phyloP scores from a whole-genome alignment of 2,888 invertebrate genomes.

The Archaeoteleia sp. region DNA sequence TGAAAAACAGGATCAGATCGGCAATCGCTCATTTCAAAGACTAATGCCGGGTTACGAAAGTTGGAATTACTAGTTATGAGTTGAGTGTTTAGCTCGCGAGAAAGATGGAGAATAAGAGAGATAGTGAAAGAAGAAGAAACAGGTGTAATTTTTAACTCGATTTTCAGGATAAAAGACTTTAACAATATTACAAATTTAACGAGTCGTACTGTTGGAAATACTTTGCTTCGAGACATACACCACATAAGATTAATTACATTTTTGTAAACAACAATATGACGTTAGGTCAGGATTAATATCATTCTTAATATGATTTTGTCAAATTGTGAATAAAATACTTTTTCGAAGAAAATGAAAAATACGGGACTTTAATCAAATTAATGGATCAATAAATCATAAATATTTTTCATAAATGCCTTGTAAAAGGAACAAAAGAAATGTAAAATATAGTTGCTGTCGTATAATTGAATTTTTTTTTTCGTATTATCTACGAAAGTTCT shows the following conservation, averaged over 20 bases:
- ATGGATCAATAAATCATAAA: conserved; percentile 19
- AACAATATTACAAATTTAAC: too few species aligned
- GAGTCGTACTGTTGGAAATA: too few species aligned
- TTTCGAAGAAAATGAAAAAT: too few species aligned
- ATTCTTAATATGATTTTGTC: too few species aligned
- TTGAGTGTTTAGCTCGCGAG: conserved; percentile 11
- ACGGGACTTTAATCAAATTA: neutral
- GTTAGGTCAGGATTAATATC: too few species aligned
- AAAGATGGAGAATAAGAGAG: conserved; percentile 1
- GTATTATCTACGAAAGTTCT: conserved; percentile 29
- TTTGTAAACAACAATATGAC: too few species aligned
- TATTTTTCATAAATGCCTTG: conserved; percentile 13
- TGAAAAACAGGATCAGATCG: conserved; percentile 27
- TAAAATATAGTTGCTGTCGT: conserved; percentile 6
- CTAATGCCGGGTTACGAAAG: conserved; percentile 40
- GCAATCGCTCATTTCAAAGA: conserved; percentile 25
- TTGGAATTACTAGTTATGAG: conserved; percentile 31
- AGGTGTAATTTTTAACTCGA: conserved; percentile 32
- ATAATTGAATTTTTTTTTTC: conserved; percentile 36
- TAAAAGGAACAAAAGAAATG: conserved; percentile 11
- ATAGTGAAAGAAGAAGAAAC: conserved; percentile 11
- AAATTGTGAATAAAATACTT: too few species aligned
- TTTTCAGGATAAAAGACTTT: neutral
- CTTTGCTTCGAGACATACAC: too few species aligned
- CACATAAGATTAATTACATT: too few species aligned